Conservation (phyloP, 2,113 vertebrate species). For the Sylvilagus bachmani region DNA sequence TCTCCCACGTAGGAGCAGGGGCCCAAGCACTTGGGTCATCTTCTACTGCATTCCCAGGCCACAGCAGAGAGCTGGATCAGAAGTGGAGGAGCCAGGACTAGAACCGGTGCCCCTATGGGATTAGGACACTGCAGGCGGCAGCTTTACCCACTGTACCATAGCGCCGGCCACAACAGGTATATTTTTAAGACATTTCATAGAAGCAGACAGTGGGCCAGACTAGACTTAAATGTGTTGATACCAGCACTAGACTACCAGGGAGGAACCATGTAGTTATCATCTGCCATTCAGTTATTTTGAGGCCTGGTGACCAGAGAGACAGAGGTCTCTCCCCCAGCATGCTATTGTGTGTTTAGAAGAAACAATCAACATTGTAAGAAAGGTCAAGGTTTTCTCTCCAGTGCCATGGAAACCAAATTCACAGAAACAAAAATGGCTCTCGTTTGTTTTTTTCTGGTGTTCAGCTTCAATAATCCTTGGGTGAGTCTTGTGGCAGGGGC, state of each 20-base stretch:
- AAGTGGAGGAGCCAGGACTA: too few species aligned
- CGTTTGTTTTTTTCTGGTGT: not conserved
- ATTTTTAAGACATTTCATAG: not conserved
- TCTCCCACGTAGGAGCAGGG: too few species aligned
- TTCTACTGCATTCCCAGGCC: too few species aligned
- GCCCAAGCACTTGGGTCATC: too few species aligned
- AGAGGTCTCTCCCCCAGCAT: not conserved
- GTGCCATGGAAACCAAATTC: not conserved
- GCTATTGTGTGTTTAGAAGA: not conserved
- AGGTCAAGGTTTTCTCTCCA: not conserved
- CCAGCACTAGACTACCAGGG: not conserved
- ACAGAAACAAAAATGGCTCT: conserved; percentile 1
- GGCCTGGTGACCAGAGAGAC: not conserved
- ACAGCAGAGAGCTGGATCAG: too few species aligned
- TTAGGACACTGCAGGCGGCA: too few species aligned
- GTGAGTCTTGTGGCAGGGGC: not conserved
- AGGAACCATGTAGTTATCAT: not conserved
- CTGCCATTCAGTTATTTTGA: not conserved
- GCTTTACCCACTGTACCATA: too few species aligned
- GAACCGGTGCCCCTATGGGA: too few species aligned
- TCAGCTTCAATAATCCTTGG: not conserved
- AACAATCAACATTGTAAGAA: conserved; percentile 1
- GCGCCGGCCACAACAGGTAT: too few species aligned
- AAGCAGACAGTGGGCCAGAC: not conserved
- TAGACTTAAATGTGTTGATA: not conserved